Evolutionary conservation across 2,113 vertebrate genomes (phyloP).

Genomic region (Spheniscus mendiculus): DNA sequence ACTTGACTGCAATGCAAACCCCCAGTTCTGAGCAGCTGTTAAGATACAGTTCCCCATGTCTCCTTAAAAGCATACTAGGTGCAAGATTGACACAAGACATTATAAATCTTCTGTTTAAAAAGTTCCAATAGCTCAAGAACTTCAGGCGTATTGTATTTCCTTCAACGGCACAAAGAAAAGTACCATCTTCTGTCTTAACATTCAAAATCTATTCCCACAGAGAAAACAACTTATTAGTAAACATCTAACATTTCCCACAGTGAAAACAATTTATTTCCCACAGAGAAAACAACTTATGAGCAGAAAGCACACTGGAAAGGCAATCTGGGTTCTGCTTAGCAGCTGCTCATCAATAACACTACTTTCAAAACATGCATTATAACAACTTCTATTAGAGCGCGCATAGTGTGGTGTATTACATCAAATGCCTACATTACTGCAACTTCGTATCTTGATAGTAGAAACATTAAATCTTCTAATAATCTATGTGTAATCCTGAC

Average conservation of each 20-base stretch:
- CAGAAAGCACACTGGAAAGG: constrained; percentile 41
- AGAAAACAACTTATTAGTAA: constrained; percentile 73
- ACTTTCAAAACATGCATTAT: constrained; percentile 22
- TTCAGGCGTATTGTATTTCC: background rate
- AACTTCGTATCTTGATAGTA: background rate
- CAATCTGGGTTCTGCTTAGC: constrained; percentile 33
- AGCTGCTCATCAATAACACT: constrained; percentile 62
- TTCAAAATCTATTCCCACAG: background rate
- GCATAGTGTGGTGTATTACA: background rate
- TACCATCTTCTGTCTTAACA: constrained; percentile 3
- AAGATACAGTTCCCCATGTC: background rate
- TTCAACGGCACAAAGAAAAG: background rate
- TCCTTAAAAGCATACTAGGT: background rate
- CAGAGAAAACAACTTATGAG: constrained; percentile 60
- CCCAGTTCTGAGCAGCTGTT: background rate
- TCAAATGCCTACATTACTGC: background rate
- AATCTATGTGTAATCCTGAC: background rate
- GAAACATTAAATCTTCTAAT: background rate
- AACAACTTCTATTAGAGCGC: background rate
- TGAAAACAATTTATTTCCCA: constrained; percentile 71
- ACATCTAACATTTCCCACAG: constrained; percentile 59
- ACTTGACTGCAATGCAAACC: background rate
- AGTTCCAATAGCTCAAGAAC: background rate
- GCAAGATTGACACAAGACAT: background rate
- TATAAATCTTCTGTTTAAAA: constrained; percentile 30